Evolutionary conservation across 64 coral and sea anemone genomes (phyloP), one percentile per base, ranked within the genome.

Genomic region (Stichodactyla helianthus): DNA sequence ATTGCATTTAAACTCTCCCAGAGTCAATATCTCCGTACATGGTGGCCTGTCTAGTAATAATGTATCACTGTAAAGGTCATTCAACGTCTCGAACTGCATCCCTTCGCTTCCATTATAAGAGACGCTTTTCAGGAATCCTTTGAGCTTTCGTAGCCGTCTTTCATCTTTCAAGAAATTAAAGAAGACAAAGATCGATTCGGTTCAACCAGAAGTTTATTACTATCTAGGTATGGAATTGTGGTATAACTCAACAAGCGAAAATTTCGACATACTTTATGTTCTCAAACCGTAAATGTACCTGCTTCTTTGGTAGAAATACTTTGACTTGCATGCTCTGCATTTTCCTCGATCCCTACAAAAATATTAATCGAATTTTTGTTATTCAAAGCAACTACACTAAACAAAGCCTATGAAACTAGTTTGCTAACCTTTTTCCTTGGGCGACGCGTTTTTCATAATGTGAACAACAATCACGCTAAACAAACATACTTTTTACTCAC

Each of bases 101-200:
- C 92, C 95, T 28, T 98, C 95, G 53, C 92, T 89, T 16, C 95
- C 92, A 50, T 94, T 98, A 51, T 94, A 98, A 4, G 92, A 94
- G 59, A 98, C 85, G 20, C 95, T 98, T 79, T 93, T 98, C 18
- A 98, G 55, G 57, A 89, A 98, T 12, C 94, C 92, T 89, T 94
- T 98, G 0, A 98, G 87, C 58, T 98, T 98, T 20, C 95, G 62
- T 19, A 98, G 81, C 53, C 95, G 89, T 6, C 92, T 86, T 55
- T 98, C 92, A 56, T 98, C 95, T 98, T 53, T 71, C 67, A 20
- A 71, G 7, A 18, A 31, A 19, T 28, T 0, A 54, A 81, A 20
- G 4, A 18, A 65, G 13, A 65, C 35, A 44, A 44, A 44, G 2
- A 44, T 44, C 35, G 35, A 44, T 44, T 44, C 35, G 4, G 35